Base-by-base conservation (phyloP, 2,113 vertebrate genomes). In the Nymphicus hollandicus region DNA sequence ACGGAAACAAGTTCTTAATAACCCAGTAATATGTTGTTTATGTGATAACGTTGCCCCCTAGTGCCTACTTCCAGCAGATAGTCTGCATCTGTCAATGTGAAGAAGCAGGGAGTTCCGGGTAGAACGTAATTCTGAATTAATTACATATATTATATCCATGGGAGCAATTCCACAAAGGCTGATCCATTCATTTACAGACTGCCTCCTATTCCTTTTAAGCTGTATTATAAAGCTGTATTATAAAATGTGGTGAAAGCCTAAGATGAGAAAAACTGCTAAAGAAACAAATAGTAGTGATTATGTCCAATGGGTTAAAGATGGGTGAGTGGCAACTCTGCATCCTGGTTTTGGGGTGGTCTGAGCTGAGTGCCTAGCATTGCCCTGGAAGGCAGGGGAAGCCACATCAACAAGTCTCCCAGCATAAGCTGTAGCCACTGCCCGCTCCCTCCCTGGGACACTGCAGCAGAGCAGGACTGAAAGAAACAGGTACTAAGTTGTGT, bases 41-140 rank as follows among this genome's bases (percentile, higher is more conserved):
- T 72, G 77, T 61, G 49, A 86, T 81, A 27, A 72, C 27, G 44
- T 81, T 96, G 96, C 96, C 93, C 70, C 13, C 93, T 96, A 89
- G 95, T 76, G 95, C 52, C 72, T 47, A n/a, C 69, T 90, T 3
- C 11, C 39, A 35, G 77, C 10, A 88, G 41, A 70, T 28, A 73
- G 0, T 64, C 60, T 33, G 47, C 47, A 52, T 78, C 56, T 71
- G 22, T 29, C 60, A 84, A 37, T 2, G 2, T 17, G 39, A 19
- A 41, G 43, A 37, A 63, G 2, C 19, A 43, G 23, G 27, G 23
- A 60, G 7, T 25, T 85, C 1, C 52, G 13, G 44, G 39, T 31
- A 84, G 29, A 91, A 71, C 61, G 12, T 22, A 23, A 86, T 81
- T 66, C 46, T 78, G 53, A 83, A 77, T 46, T 81, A 81, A 86